Conservation (phyloP, 2,888 invertebrate genomes). For the Stomorhina lunata region DNA sequence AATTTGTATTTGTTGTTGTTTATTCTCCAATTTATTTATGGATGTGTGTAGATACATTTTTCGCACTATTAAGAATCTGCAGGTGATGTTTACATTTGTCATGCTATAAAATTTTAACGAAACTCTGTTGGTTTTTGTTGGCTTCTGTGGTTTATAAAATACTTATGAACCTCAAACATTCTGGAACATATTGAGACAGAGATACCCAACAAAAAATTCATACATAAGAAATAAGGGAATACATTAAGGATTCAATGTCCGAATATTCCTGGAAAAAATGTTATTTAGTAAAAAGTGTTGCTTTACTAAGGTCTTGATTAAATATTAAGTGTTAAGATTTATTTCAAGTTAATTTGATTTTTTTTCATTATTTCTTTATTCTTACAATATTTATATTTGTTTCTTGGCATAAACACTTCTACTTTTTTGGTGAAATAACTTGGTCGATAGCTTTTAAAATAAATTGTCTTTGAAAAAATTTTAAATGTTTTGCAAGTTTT, state of each 20-base stretch:
- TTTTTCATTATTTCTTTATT: too few relatives aligned
- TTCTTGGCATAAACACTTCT: not conserved
- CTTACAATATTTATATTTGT: too few relatives aligned
- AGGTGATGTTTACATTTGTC: constrained; percentile 40
- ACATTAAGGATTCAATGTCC: too few relatives aligned
- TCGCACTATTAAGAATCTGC: not conserved
- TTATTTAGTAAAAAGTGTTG: too few relatives aligned
- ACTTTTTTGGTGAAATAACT: not conserved
- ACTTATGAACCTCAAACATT: not conserved
- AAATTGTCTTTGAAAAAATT: not conserved
- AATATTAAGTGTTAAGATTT: too few relatives aligned
- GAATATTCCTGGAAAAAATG: too few relatives aligned
- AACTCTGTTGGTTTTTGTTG: constrained; percentile 30
- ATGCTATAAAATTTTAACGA: constrained; percentile 21
- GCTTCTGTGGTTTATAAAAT: constrained; percentile 36
- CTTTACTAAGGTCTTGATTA: too few relatives aligned
- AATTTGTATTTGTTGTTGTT: not conserved
- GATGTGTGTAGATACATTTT: not conserved
- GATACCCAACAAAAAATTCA: too few relatives aligned
- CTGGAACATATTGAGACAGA: not conserved
- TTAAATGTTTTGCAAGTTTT: not conserved
- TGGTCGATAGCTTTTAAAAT: not conserved
- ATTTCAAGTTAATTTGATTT: too few relatives aligned
- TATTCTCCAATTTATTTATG: not conserved
- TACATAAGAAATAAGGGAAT: too few relatives aligned